Evolutionary conservation across 2,888 invertebrate species (phyloP), one percentile per base, ranked within the genome.

Genomic region (Ophioninae sp.): DNA sequence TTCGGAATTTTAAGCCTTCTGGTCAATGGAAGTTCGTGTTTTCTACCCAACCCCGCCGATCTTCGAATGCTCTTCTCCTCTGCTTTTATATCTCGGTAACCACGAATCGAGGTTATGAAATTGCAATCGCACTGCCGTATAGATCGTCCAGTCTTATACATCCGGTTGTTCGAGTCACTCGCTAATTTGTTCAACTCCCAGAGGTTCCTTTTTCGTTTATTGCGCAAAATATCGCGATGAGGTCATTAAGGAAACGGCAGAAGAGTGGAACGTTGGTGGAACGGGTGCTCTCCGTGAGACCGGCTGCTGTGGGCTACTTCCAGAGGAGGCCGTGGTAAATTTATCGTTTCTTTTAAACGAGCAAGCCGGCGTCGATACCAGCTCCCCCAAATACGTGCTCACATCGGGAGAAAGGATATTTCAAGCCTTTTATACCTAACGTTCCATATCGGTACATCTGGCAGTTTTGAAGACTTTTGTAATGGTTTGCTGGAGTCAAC

Each of bases 261-360:
- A 64, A 58, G 74, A 51, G 72, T 17, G 9, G 37, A n/a, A 30
- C 41, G 23, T 51, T 58, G 20, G 58, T 64, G 72, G 59, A 41
- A 22, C 56, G 22, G 44, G 2, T 58, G 58, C 23, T 64, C 59
- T 22, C 51, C 23, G 20, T 44, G 20, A 30, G 58, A 75, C 61
- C 44, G 44, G 72, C 63, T 67, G 79, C 65, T 80, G 75, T 79
- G 79, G 72, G 77, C 80, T 69, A 74, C 77, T 80, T 74, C 41
- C n/a, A n/a, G 30, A 58, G n/a, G 65, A 23, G 13, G 58, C 69
- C 73, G 76, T 64, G 81, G 68, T 84, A 68, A 84, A 84, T 84
- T 84, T 79, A 84, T 84, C 76, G 84, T 82, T 79, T 79, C 79
- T 82, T 73, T 76, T 41, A 77, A 82, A 82, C 79, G 79, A 79